These are phyloP conservation scores for Crocallis elinguaria DNA, from an alignment of 2,888 invertebrate genomes.

Conservation along the genomic window DNA sequence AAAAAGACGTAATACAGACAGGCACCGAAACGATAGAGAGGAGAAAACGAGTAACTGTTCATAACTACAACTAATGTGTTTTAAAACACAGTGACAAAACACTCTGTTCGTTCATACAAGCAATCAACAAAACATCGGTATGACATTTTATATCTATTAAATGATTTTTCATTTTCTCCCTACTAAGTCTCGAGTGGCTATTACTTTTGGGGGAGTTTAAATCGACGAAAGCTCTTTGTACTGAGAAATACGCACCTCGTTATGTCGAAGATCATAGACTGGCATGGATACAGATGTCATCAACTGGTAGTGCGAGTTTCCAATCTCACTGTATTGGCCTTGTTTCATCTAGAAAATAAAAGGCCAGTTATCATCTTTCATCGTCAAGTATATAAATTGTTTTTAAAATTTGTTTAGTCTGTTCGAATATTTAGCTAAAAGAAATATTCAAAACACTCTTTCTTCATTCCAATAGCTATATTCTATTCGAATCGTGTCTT, in stretches of 20 bases:
- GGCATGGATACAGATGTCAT: conserved; percentile 98
- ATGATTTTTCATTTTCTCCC: conserved; percentile 16
- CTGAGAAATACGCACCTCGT: conserved; percentile 88
- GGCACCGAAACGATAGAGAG: conserved; percentile 49
- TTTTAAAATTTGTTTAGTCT: too few relatives aligned
- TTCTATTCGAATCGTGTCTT: background rate
- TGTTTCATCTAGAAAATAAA: conserved; percentile 79
- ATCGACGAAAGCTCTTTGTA: conserved; percentile 3
- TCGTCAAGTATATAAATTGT: too few relatives aligned
- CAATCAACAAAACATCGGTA: too few relatives aligned
- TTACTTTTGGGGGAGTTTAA: conserved; percentile 19
- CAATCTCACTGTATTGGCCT: conserved; percentile 86
- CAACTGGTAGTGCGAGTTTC: conserved; percentile 88
- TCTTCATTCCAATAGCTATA: background rate
- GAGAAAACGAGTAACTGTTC: conserved; percentile 33
- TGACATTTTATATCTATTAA: too few relatives aligned
- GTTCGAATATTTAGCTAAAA: too few relatives aligned
- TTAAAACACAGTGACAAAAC: too few relatives aligned
- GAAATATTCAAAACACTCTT: too few relatives aligned
- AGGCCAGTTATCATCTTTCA: background rate
- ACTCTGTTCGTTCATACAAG: too few relatives aligned
- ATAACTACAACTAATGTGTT: background rate
- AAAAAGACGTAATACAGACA: conserved; percentile 50
- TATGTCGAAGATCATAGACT: conserved; percentile 94
- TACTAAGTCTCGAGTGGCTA: conserved; percentile 22